phyloP scores from a whole-genome alignment of 2,113 vertebrate genomes.

The Tyrannus savana region DNA sequence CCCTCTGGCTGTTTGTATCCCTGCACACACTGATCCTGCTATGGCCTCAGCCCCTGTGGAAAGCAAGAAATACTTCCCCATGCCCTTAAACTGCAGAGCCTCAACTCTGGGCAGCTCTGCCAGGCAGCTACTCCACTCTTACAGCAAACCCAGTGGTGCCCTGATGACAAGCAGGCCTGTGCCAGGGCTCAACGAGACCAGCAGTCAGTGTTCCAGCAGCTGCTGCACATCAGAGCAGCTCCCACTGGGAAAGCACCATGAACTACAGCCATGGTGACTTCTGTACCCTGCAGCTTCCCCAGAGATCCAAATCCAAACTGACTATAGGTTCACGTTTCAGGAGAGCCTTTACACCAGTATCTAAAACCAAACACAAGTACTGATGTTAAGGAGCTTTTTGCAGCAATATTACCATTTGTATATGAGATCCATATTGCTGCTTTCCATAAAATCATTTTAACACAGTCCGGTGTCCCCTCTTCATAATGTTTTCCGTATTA shows the following conservation, averaged over 20 bases:
- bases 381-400: background rate
- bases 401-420: background rate
- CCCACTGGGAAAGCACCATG: background rate
- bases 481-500: background rate
- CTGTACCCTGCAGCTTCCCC: background rate
- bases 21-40: background rate
- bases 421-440: background rate
- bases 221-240: background rate
- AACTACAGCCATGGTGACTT: background rate
- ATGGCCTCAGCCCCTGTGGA: rapidly evolving
- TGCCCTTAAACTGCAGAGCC: background rate
- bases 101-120: background rate
- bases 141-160: rapidly evolving
- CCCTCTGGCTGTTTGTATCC: background rate
- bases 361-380: background rate
- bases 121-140: background rate
- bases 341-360: background rate
- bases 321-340: background rate
- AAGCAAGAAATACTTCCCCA: background rate
- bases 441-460: background rate
- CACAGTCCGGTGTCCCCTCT: background rate
- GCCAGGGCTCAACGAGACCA: background rate
- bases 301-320: background rate
- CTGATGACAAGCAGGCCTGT: rapidly evolving
- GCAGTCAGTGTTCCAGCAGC: background rate